These are phyloP conservation scores for Silurus lanzhouensis DNA, from an alignment of 2,797 vertebrate genomes.

Conservation along the genomic window DNA sequence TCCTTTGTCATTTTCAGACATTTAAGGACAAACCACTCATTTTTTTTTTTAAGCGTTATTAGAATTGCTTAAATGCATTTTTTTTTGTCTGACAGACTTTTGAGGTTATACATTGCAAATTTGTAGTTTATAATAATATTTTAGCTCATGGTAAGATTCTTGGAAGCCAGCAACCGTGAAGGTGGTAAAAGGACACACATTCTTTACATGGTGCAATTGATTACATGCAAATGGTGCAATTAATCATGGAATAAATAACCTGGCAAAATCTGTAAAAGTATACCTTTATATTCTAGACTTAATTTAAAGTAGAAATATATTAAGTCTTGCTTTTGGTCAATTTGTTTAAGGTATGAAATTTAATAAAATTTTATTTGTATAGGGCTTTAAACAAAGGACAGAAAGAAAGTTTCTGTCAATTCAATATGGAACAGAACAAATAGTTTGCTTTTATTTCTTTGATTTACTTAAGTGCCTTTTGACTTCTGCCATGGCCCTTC, in stretches of 20 bases:
- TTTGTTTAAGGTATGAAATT: neutral
- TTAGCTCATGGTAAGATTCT: neutral
- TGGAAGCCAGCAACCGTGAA: neutral
- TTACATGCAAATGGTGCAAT: neutral
- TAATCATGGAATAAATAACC: neutral
- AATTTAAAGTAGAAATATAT: neutral
- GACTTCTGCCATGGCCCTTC: no score
- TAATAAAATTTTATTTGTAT: no score
- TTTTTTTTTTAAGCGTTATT: neutral
- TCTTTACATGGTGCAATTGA: neutral
- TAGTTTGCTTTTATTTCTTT: no score
- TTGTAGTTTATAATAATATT: neutral
- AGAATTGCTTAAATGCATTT: neutral
- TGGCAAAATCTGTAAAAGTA: neutral
- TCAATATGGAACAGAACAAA: no score
- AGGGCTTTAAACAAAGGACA: no score
- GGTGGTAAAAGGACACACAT: neutral
- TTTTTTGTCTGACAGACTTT: neutral
- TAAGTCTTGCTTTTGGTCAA: no score
- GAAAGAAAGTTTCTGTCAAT: no score
- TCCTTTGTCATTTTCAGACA: neutral
- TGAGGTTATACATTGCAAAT: neutral
- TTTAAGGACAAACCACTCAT: neutral
- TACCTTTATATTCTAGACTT: neutral
- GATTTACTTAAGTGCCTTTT: no score